Percentiles rank a stretch among this genome's conserved stretches.
phyloP scores from a whole-genome alignment of 2,113 vertebrate genomes.

The Tupaia chinensis region DNA sequence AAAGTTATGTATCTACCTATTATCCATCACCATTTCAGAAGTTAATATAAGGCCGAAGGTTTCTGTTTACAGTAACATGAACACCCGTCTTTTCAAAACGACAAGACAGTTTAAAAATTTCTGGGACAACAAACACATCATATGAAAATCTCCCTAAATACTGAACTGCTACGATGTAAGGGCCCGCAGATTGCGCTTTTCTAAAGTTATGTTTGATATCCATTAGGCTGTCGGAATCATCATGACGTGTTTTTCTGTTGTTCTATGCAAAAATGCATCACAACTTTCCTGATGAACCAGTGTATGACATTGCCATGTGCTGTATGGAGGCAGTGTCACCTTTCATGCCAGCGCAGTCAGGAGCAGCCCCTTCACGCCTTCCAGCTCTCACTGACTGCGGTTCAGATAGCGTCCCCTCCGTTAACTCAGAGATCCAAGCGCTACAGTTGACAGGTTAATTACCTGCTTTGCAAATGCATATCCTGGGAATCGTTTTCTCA shows the following conservation, averaged over 20 bases:
- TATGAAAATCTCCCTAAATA: not conserved
- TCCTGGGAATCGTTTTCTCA: not conserved
- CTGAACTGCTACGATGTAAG: not conserved
- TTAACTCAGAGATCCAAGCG: not conserved
- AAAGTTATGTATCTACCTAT: not conserved
- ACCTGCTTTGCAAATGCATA: not conserved
- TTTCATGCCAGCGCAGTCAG: too few relatives aligned
- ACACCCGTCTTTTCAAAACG: not conserved
- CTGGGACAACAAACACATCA: not conserved
- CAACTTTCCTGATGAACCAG: too few relatives aligned
- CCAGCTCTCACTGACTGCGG: too few relatives aligned
- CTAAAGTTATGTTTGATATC: not conserved
- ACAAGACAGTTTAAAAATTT: not conserved
- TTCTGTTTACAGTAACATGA: not conserved
- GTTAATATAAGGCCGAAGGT: not conserved
- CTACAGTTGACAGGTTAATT: not conserved
- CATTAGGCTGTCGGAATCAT: too few relatives aligned
- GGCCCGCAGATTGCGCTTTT: not conserved
- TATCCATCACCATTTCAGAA: not conserved
- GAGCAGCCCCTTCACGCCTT: too few relatives aligned
- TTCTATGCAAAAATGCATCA: too few relatives aligned
- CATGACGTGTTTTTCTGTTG: too few relatives aligned
- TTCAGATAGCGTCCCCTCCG: not conserved
- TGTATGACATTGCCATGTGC: too few relatives aligned
- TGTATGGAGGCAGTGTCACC: too few relatives aligned